phyloP scores from a whole-genome alignment of 2,888 invertebrate species.

The Thera britannica region DNA sequence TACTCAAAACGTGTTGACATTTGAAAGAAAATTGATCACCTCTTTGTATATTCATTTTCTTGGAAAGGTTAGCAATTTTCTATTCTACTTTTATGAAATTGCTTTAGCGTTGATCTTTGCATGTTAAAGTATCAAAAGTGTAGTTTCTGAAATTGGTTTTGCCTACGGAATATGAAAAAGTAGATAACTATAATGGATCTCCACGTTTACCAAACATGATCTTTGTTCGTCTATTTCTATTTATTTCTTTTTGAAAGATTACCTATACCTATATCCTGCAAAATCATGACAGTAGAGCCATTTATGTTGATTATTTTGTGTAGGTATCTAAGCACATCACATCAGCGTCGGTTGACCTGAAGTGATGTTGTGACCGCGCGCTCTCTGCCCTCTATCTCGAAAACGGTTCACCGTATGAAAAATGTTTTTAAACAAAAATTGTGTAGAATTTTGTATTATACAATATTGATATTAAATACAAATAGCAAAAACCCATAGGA shows the following conservation, averaged over 20 bases:
- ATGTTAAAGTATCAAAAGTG: background rate
- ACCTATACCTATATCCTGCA: no score
- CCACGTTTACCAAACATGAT: background rate
- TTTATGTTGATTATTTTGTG: no score
- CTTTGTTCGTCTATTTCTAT: background rate
- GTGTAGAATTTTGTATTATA: no score
- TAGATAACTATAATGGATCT: background rate
- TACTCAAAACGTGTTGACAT: slow-evolving; percentile 48
- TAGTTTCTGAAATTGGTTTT: background rate
- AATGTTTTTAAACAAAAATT: no score
- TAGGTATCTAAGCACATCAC: no score
- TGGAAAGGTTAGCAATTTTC: slow-evolving; percentile 39
- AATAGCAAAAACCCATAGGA: no score
- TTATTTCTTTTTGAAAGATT: background rate
- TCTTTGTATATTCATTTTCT: slow-evolving; percentile 29
- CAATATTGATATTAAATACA: no score
- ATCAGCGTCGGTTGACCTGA: no score
- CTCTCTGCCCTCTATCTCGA: no score
- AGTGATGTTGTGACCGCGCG: no score
- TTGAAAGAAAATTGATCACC: slow-evolving; percentile 43
- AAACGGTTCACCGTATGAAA: no score
- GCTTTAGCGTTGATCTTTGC: slow-evolving; percentile 27
- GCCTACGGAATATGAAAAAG: background rate
- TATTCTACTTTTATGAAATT: slow-evolving; percentile 36
- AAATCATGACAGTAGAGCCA: no score